Percentiles rank a stretch among this genome's conserved stretches.
These are phyloP conservation scores for Leptopilina syphax DNA, from an alignment of 2,888 invertebrate species.

Conservation along the genomic window DNA sequence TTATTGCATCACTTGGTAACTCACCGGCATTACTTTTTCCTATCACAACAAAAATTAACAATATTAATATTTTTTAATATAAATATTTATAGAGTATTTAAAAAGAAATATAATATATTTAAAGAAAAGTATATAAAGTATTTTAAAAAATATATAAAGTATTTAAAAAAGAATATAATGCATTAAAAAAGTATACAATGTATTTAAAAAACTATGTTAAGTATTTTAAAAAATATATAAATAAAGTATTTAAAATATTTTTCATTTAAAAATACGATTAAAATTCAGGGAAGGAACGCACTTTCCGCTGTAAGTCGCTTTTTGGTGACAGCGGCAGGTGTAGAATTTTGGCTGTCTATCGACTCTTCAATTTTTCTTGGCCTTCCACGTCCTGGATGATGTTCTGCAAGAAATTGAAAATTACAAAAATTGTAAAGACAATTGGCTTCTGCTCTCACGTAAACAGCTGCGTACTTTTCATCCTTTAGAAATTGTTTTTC, in stretches of 20 bases:
- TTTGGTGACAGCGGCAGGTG: constrained; percentile 62
- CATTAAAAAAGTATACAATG: not conserved
- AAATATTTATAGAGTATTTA: too few relatives aligned
- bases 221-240: not conserved
- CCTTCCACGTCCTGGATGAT: constrained; percentile 63
- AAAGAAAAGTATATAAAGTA: too few relatives aligned
- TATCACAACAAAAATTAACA: constrained; percentile 49
- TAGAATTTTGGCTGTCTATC: constrained; percentile 65
- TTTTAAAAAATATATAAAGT: too few relatives aligned
- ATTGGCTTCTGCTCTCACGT: not conserved
- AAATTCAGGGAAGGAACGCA: constrained; percentile 56
- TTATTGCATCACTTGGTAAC: constrained; percentile 54
- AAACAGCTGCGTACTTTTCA: not conserved
- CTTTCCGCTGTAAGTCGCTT: constrained; percentile 69
- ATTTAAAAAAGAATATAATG: too few relatives aligned
- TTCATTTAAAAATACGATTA: too few relatives aligned
- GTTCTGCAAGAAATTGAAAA: constrained; percentile 12
- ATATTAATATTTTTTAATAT: not conserved
- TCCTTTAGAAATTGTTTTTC: not conserved
- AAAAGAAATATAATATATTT: too few relatives aligned
- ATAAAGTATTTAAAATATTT: too few relatives aligned
- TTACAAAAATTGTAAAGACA: not conserved
- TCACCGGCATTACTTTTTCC: constrained; percentile 63
- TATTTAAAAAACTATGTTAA: not conserved
- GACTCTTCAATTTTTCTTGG: constrained; percentile 69